A percentile compares a stretch with the other conserved stretches of the same genome.
Evolutionary conservation across 2,113 vertebrate species (phyloP).

Genomic region (Entosphenus tridentatus): DNA sequence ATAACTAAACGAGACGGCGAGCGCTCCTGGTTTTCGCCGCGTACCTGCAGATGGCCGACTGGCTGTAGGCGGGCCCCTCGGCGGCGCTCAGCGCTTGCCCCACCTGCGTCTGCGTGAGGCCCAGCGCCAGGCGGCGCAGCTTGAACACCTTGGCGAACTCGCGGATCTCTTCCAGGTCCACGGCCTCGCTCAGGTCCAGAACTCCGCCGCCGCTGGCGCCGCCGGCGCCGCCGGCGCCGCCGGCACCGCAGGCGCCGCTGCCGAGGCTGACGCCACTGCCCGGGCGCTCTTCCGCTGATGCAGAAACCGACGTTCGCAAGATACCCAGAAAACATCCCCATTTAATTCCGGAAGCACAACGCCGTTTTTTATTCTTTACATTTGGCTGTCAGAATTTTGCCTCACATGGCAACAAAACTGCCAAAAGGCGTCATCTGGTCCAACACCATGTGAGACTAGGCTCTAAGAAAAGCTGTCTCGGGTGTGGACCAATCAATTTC

Average conservation of each 20-base stretch:
- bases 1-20: neutral
- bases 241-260: too few relatives aligned
- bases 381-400: too few relatives aligned
- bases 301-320: too few relatives aligned
- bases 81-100: conserved; percentile 79
- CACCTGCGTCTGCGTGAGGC: conserved; percentile 84
- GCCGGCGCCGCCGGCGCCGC: neutral
- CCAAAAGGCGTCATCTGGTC: too few relatives aligned
- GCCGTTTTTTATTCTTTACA: too few relatives aligned
- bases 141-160: conserved; percentile 97
- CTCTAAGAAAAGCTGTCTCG: too few relatives aligned
- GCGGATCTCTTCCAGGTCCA: conserved; percentile 82
- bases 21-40: neutral
- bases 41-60: conserved; percentile 88
- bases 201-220: conserved; percentile 22
- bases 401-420: too few relatives aligned
- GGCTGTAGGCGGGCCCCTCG: conserved; percentile 82
- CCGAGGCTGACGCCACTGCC: conserved; percentile 24
- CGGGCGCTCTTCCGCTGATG: conserved; percentile 12
- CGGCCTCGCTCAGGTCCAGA: conserved; percentile 50
- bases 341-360: too few relatives aligned
- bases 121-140: conserved; percentile 65
- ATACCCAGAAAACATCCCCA: too few relatives aligned
- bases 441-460: too few relatives aligned
- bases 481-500: too few relatives aligned